Conservation (phyloP, 2,113 vertebrate genomes). For the Tetrax tetrax region DNA sequence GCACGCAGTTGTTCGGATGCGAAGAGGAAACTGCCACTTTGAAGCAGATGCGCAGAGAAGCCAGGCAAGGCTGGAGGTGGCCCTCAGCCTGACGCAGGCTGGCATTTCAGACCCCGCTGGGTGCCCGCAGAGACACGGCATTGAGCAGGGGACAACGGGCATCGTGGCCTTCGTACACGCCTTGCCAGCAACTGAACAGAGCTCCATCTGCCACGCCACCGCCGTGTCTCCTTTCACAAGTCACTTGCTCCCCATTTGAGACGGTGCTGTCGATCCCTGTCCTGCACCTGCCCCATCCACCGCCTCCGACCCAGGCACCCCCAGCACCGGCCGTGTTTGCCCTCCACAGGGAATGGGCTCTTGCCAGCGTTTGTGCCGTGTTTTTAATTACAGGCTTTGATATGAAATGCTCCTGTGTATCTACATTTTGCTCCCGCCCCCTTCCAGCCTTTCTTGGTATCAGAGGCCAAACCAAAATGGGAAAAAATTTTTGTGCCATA, state of each 20-base stretch:
- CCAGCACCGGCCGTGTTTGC: background rate
- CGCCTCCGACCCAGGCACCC: background rate
- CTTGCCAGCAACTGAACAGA: background rate
- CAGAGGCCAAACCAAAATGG: slow-evolving; percentile 26
- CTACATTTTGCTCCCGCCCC: background rate
- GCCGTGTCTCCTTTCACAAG: background rate
- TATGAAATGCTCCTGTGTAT: background rate
- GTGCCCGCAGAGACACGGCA: accelerated
- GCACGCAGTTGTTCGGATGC: background rate
- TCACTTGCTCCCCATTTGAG: background rate
- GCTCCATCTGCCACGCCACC: background rate
- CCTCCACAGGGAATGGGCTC: background rate
- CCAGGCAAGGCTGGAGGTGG: background rate
- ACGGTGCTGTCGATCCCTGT: background rate
- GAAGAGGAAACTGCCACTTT: background rate
- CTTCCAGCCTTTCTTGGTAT: slow-evolving; percentile 3
- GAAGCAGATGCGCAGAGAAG: background rate
- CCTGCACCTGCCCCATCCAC: background rate
- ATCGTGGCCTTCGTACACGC: accelerated
- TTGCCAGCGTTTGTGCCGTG: background rate
- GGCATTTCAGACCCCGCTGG: background rate
- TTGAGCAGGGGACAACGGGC: accelerated
- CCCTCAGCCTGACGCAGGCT: background rate
- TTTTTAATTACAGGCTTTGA: background rate
- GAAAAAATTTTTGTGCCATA: slow-evolving; percentile 16